Conservation (phyloP, 1,140 invertebrate species). For the Penaeus japonicus region DNA sequence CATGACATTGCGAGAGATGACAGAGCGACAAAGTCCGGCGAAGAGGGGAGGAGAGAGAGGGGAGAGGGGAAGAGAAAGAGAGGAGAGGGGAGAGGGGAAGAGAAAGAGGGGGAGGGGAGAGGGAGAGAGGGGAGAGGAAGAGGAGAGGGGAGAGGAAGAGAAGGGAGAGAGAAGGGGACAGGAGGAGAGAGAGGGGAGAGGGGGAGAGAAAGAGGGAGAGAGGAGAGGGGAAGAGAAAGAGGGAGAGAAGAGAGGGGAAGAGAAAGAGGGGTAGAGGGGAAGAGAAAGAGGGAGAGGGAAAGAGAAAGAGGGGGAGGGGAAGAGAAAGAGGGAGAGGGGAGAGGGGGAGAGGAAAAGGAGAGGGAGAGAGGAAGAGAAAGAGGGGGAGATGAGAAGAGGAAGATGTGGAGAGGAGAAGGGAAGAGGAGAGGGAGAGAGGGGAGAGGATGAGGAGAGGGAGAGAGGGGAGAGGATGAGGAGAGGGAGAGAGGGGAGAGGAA, state of each 20-base stretch:
- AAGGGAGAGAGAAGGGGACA: neutral
- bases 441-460: neutral
- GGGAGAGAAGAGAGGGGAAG: neutral
- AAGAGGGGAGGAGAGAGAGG: no score
- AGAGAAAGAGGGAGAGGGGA: neutral
- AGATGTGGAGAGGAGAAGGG: neutral
- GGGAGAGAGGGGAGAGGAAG: neutral
- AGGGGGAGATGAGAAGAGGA: neutral
- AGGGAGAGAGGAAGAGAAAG: neutral
- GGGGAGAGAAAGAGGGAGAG: neutral
- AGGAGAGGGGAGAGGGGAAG: no score
- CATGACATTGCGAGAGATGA: no score
- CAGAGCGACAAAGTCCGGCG: no score
- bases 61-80: no score
- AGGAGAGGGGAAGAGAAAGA: no score
- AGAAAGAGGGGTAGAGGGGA: neutral
- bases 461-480: neutral
- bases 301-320: neutral
- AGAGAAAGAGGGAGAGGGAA: neutral
- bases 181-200: neutral
- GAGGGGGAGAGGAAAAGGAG: no score
- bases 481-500: neutral
- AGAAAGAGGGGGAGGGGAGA: neutral
- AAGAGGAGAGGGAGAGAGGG: neutral
- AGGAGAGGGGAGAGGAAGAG: neutral